Conservation (phyloP, 1,140 invertebrate genomes). For the Lamellibrachia luymesi region DNA sequence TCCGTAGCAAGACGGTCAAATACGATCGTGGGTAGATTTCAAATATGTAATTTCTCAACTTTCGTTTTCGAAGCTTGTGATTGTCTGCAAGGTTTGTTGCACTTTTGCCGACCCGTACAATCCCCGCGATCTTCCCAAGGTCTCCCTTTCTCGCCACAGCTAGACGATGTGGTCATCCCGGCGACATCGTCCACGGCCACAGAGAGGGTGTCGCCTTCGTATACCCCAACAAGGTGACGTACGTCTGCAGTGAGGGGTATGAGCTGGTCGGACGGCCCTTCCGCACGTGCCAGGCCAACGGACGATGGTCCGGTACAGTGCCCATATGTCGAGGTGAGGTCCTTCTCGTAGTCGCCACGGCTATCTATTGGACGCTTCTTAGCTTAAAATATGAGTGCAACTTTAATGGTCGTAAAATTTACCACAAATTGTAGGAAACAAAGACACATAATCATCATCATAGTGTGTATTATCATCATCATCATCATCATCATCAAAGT, state of each 20-base stretch:
- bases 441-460: neutral
- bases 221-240: slow-evolving; percentile 85
- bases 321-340: slow-evolving; percentile 71
- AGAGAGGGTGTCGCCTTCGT: slow-evolving; percentile 87
- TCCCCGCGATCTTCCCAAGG: neutral
- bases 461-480: neutral
- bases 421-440: neutral
- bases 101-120: no score
- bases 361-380: neutral
- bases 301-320: slow-evolving; percentile 73
- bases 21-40: no score
- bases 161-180: slow-evolving; percentile 79
- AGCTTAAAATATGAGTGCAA: neutral
- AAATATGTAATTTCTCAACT: no score
- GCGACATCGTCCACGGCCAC: slow-evolving; percentile 85
- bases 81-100: no score
- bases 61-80: no score
- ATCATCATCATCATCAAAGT: no score
- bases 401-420: neutral
- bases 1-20: no score
- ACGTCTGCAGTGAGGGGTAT: slow-evolving; percentile 89
- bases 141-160: slow-evolving; percentile 60
- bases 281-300: slow-evolving; percentile 81
- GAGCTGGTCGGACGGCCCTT: slow-evolving; percentile 83
- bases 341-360: neutral